Conservation (phyloP, 2,113 vertebrate genomes). For the Trematomus loennbergii region DNA sequence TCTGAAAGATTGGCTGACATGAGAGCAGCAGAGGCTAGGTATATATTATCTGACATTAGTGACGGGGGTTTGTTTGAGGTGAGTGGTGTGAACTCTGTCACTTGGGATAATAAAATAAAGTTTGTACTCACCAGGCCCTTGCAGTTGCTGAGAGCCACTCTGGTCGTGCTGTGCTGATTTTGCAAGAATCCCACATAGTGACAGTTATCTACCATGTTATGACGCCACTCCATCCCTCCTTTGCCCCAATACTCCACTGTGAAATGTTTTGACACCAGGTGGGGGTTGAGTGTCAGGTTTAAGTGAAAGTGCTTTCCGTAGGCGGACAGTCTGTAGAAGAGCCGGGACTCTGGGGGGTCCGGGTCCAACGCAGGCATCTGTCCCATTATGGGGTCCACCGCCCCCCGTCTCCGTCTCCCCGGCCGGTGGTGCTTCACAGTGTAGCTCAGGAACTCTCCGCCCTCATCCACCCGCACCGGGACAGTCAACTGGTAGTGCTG, state of each 20-base stretch:
- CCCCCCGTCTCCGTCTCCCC: constrained; percentile 90
- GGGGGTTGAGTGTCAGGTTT: constrained; percentile 96
- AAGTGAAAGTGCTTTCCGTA: constrained; percentile 99
- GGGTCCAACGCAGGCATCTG: constrained; percentile 76
- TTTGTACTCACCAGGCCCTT: constrained; percentile 93
- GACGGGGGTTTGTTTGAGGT: constrained; percentile 17
- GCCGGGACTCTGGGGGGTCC: constrained; percentile 87
- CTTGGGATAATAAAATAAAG: background rate
- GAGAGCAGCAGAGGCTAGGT: constrained; percentile 29
- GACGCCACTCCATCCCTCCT: constrained; percentile 92
- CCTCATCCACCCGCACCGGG: constrained; percentile 94
- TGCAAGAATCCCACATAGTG: constrained; percentile 95
- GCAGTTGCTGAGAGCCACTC: constrained; percentile 97
- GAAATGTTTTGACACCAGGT: constrained; percentile 96
- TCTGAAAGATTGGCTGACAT: constrained; percentile 51
- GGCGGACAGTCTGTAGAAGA: constrained; percentile 98
- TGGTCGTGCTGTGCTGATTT: constrained; percentile 89
- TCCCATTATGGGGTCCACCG: constrained; percentile 67
- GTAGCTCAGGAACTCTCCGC: constrained; percentile 97
- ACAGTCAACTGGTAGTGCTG: constrained; percentile 98
- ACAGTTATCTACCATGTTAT: constrained; percentile 92
- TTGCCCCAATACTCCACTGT: constrained; percentile 98
- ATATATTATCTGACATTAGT: constrained; percentile 21
- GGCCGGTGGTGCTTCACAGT: constrained; percentile 96
- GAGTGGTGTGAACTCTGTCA: background rate